These are phyloP conservation scores for Aphelinus atriplicis DNA, from an alignment of 1,140 invertebrate genomes.

Conservation along the genomic window DNA sequence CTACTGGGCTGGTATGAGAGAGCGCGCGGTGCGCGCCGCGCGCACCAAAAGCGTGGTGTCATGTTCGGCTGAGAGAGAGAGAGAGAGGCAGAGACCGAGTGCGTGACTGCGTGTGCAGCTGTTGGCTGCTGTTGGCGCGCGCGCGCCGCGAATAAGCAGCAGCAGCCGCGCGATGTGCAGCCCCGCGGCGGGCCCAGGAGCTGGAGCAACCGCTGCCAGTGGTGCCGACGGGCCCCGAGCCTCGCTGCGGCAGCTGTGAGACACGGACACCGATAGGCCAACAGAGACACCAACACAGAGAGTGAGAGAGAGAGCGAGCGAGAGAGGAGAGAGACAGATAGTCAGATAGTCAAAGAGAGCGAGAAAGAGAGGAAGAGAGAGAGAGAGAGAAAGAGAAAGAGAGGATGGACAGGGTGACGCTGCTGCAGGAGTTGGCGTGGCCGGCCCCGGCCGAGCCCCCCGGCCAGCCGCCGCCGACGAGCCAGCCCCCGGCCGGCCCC, in stretches of 20 bases:
- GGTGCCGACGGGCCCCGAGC: not conserved
- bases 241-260: too few relatives aligned
- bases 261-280: too few relatives aligned
- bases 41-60: conserved; percentile 5
- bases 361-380: not conserved
- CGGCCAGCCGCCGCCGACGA: too few relatives aligned
- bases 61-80: conserved; percentile 10
- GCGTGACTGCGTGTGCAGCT: not conserved
- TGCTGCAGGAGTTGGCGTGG: too few relatives aligned
- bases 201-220: not conserved
- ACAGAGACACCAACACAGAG: too few relatives aligned
- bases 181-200: not conserved
- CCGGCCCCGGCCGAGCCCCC: too few relatives aligned
- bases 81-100: not conserved
- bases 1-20: not conserved
- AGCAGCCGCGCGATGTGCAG: not conserved
- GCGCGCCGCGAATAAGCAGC: not conserved
- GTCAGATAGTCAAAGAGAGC: too few relatives aligned
- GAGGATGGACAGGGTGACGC: too few relatives aligned
- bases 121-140: not conserved
- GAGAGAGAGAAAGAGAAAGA: conserved; percentile 14
- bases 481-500: not conserved
- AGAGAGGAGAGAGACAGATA: too few relatives aligned
- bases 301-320: too few relatives aligned
- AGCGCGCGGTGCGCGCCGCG: too few relatives aligned